Evolutionary conservation across 2,113 vertebrate genomes (phyloP), one percentile per base, ranked within the genome.

Genomic region (Ardeotis arabs): DNA sequence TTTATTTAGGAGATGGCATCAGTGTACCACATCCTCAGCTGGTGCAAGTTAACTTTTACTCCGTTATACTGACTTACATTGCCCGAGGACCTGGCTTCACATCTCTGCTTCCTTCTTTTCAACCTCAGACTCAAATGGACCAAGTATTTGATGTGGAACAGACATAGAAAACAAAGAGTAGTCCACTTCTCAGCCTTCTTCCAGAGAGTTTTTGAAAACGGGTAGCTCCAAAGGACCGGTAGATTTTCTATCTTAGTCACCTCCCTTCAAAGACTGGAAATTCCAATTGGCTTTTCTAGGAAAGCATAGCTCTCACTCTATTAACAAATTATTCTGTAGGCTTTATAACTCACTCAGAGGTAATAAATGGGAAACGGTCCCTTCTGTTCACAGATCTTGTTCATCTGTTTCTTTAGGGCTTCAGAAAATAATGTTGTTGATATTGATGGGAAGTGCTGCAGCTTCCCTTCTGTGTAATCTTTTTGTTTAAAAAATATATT

Each of bases 261-360:
- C 21, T 78, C 28, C 15, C 29, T 85, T 72, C 60, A 87, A 87
- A 93, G 84, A 17, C 82, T 82, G 49, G 70, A 59, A 63, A 28
- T 93, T 91, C 94, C 96, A 79, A 4, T 47, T 95, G 96, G 87
- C 81, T 95, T 56, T 82, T 75, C 66, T 87, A 85, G 74, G 75
- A 89, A 20, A 84, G 52, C 28, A 7, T 14, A 35, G 63, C 79
- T 94, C 79, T 69, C 4, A 6, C 68, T 89, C 67, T 90, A 25
- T 96, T 89, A 62, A 63, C 84, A 75, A 84, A 89, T 91, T 67
- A 47, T 74, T 84, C 87, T 91, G 58, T 58, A 64, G 74, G 87
- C 63, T 95, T 94, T 89, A 15, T 66, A 77, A 50, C n/a, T 83
- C 77, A 35, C 84, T 41, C 59, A 12, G 74, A 87, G 93, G n/a